Base-by-base conservation (phyloP, 1,140 invertebrate genomes). In the Drosophila bocqueti region DNA sequence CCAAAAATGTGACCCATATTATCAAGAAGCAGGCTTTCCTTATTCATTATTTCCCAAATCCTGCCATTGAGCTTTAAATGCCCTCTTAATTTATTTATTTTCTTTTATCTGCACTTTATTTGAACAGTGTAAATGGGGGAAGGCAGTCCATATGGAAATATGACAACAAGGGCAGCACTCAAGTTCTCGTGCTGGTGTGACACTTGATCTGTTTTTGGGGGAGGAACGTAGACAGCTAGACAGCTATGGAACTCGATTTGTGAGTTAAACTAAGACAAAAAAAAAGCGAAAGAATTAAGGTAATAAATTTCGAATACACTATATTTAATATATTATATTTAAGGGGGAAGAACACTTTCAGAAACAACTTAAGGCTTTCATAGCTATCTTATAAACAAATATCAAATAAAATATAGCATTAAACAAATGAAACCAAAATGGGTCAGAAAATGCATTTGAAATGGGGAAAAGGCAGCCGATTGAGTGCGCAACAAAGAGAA, bases 161-260 rank as follows among this genome's bases (percentile, higher is more conserved):
- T 42, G 7, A 43, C 63, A 73, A 67, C 67, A 71, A 54, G 60
- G 60, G 60, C 66, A 61, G 46, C 34, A 34, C 38, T 55, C 34
- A 62, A 50, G 65, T 18, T 26, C 54, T 26, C 31, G 16, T 50
- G 24, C 46, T 16, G 40, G 40, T 40, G 24, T 18, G 66, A 47
- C 43, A 72, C 40, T 46, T 66, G 49, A 55, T 66, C 34, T 31
- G 9, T 24, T 31, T 36, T 52, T n/a, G n/a, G 31, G 26, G 58
- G 38, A n/a, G 8, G 1, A 50, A 57, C n/a, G 18, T 6, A 15
- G 34, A 36, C 13, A 10, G 18, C 15, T 46, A 18, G 18, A 46
- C 21, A 46, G 61, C 15, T 38, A 11, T 18, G 26, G 3, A 4
- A 52, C 9, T 16, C n/a, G 16, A n/a, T 18, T 52, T 52, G 26